Evolutionary conservation across 2,113 vertebrate genomes (phyloP).

Genomic region (Eidolon helvum): DNA sequence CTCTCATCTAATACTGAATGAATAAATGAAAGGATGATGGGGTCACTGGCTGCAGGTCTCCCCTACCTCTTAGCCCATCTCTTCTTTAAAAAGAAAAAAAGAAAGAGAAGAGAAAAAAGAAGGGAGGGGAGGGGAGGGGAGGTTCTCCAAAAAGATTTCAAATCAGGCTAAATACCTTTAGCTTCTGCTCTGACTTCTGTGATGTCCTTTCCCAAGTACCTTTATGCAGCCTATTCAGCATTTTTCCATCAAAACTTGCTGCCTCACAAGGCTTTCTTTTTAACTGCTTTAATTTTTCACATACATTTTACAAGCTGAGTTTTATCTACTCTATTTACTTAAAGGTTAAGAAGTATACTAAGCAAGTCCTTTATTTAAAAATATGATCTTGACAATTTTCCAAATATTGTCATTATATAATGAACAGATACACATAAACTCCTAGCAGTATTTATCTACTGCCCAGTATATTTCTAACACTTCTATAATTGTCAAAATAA

Average conservation of each 20-base stretch:
- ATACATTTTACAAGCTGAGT: not conserved
- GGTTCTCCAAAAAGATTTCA: not conserved
- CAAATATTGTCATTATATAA: slow-evolving; percentile 7
- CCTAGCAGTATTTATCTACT: not conserved
- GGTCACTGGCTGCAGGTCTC: not conserved
- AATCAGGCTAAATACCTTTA: not conserved
- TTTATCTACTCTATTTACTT: not conserved
- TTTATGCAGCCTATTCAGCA: not conserved
- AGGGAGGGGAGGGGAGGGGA: not conserved
- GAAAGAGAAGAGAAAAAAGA: not conserved
- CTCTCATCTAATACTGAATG: not conserved
- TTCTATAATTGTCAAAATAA: not conserved
- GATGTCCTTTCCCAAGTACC: not conserved
- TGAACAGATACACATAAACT: not conserved
- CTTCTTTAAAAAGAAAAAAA: not conserved
- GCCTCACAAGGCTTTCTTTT: not conserved
- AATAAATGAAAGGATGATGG: not conserved
- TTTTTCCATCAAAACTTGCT: not conserved
- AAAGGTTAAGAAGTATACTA: not conserved
- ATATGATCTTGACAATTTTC: not conserved
- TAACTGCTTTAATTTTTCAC: not conserved
- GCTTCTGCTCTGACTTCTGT: not conserved
- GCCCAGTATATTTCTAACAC: not conserved
- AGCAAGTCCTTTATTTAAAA: not conserved
- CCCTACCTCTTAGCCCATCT: not conserved